Evolutionary conservation across 1,140 invertebrate species (phyloP).

Genomic region (Drosophila persimilis): DNA sequence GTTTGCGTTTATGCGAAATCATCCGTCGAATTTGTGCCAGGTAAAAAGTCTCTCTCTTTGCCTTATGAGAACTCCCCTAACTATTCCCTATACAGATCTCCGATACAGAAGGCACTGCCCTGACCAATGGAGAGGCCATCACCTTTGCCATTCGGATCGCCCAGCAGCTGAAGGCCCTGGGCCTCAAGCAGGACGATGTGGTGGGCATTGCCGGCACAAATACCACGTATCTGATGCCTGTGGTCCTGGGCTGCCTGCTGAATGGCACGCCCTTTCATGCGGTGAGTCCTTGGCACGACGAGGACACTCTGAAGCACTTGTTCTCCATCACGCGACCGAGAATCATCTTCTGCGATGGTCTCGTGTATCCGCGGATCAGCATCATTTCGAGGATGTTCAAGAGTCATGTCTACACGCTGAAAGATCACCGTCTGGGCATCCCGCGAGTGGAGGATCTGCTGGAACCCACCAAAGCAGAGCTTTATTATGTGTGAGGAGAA

Average conservation of each 20-base stretch:
- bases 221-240: slow-evolving; percentile 74
- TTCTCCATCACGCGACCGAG: slow-evolving; percentile 73
- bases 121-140: slow-evolving; percentile 77
- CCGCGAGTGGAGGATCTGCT: slow-evolving; percentile 72
- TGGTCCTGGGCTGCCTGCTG: slow-evolving; percentile 73
- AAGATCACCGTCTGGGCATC: slow-evolving; percentile 63
- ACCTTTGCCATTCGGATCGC: slow-evolving; percentile 77
- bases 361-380: slow-evolving; percentile 57
- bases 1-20: slow-evolving; percentile 76
- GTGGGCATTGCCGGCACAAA: slow-evolving; percentile 72
- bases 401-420: slow-evolving; percentile 68
- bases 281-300: slow-evolving; percentile 68
- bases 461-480: slow-evolving; percentile 65
- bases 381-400: slow-evolving; percentile 65
- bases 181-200: slow-evolving; percentile 74
- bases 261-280: slow-evolving; percentile 78
- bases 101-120: slow-evolving; percentile 73
- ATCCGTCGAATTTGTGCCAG: slow-evolving; percentile 74
- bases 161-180: slow-evolving; percentile 65
- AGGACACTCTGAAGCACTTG: slow-evolving; percentile 73
- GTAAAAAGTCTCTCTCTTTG: slow-evolving; percentile 15
- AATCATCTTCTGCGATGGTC: slow-evolving; percentile 77
- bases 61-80: too few relatives aligned
- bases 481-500: slow-evolving; percentile 62
- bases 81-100: slow-evolving; percentile 48